Conservation (phyloP, 2,888 invertebrate genomes). For the Drosophila lutescens region DNA sequence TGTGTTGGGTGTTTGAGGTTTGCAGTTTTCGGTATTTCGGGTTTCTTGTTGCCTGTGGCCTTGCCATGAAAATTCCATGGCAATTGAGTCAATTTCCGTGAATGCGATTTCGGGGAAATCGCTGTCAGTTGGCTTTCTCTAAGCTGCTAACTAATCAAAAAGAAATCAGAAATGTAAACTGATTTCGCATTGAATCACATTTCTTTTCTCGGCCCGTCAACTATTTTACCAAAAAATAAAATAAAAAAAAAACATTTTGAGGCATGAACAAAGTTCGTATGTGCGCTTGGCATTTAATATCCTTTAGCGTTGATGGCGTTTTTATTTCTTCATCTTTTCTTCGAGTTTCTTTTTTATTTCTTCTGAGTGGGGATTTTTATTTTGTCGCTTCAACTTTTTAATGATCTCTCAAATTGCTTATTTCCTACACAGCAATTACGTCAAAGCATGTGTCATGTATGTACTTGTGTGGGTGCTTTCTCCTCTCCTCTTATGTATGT, state of each 20-base stretch:
- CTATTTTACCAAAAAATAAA: background rate
- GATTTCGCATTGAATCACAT: constrained; percentile 32
- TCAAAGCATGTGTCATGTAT: constrained; percentile 32
- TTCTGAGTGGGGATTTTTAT: constrained; percentile 36
- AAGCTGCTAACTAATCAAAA: constrained; percentile 41
- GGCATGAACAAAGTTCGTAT: constrained; percentile 18
- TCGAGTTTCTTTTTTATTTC: constrained; percentile 23
- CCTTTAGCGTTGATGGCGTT: constrained; percentile 66
- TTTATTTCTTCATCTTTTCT: constrained; percentile 64
- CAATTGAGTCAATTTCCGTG: constrained; percentile 73
- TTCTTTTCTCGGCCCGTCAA: background rate
- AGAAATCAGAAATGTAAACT: constrained; percentile 40
- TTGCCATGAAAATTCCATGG: constrained; percentile 43
- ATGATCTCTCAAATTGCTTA: constrained; percentile 79
- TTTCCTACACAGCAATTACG: constrained; percentile 76
- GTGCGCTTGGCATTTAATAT: constrained; percentile 61
- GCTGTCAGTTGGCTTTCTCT: constrained; percentile 28
- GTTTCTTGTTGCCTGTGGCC: constrained; percentile 30
- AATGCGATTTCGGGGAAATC: constrained; percentile 45
- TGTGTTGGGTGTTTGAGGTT: constrained; percentile 23
- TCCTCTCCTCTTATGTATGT: no score
- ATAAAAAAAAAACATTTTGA: constrained; percentile 9
- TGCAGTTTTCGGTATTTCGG: constrained; percentile 7
- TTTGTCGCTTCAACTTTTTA: constrained; percentile 73
- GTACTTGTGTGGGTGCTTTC: constrained; percentile 36